Base-by-base conservation (phyloP, 2,113 vertebrate genomes). In the Stigmatopora argus region DNA sequence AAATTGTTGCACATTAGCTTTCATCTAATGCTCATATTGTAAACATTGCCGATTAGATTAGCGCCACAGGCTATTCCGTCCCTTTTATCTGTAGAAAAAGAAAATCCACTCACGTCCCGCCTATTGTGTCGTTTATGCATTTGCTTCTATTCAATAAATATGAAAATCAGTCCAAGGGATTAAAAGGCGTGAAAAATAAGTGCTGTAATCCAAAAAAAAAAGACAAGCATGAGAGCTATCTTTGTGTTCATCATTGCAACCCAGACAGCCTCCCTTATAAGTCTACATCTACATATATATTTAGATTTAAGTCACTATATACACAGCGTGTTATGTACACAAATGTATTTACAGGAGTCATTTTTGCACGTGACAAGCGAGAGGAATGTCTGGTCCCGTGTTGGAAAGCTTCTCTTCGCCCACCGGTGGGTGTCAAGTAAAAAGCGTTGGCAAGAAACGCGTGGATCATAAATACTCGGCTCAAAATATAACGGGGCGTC, bases 321-420 rank as follows among this genome's bases (percentile, higher is more conserved):
- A 87, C 85, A 85, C 35, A 72, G 61, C 83, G 77, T 19, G 31
- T 48, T 79, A 75, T 83, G 68, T 84, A 84, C 81, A 86, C 70
- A 77, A 14, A 69, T 23, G 34, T 84, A 87, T 85, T 79, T 86
- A 86, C 87, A 59, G 7, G 7, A 11, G 34, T 5, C 35, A 45
- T 71, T 60, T 77, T 82, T 73, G 6, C 23, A 73, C 64, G 58
- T 41, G 48, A 76, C 83, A 61, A 77, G 76, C 78, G 61, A 74
- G 63, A 74, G 52, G 21, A 74, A 74, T 66, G 66, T 78, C 82
- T 81, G 85, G 71, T 83, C 83, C 83, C 67, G 15, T 53, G 34
- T 76, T 78, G 64, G 5, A 73, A 75, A 62, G 52, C 46, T n/a
- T n/a, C 21, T 44, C 57, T 17, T 38, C 11, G 9, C 35, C 58